Base-by-base conservation (phyloP, 2,888 invertebrate genomes). In the Ecliptopera silaceata region DNA sequence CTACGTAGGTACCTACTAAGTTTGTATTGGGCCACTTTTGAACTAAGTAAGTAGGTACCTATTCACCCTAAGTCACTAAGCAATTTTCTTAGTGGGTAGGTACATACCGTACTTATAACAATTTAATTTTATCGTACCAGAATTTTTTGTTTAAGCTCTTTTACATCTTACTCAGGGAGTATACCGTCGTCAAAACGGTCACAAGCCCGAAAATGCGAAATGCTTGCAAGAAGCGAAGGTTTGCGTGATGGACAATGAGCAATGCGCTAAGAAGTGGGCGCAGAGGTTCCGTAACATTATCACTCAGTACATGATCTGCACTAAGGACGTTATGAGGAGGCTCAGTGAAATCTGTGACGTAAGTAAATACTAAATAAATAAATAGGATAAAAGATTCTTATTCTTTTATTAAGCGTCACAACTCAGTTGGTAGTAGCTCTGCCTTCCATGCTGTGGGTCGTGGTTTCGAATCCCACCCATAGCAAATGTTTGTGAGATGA, bases 211-310 rank as follows among this genome's bases (percentile, higher is more conserved):
- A 18, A 90, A 90, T 50, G 78, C 85, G 1, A 88, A 82, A 54
- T 81, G 72, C 42, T 70, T 91, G 1, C 89, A 91, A 75, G 90
- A 90, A 65, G 90, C 90, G 0, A 88, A 86, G 60, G 90, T 90
- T 0, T 88, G 86, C 58, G 70, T 90, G 0, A 91, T 91, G 90
- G 90, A 91, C 66, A 91, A 90, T 51, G 86, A 90, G 59, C 75
- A 77, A 12, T 91, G 90, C 47, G 86, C 88, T 6, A 89, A 87
- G 74, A 88, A 88, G 61, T 91, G 90, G 90, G 88, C 90, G 0
- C 81, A 82, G 52, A 71, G 78, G 26, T 91, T 89, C 69, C 75
- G 89, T 42, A 69, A 53, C 45, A 90, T 91, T 49, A 91, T 91
- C 64, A 79, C 79, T 0, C 78, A 86, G 54, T 91, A 88, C 70